Base-by-base conservation (phyloP, 2,888 invertebrate species). In the Tipula lateralis region DNA sequence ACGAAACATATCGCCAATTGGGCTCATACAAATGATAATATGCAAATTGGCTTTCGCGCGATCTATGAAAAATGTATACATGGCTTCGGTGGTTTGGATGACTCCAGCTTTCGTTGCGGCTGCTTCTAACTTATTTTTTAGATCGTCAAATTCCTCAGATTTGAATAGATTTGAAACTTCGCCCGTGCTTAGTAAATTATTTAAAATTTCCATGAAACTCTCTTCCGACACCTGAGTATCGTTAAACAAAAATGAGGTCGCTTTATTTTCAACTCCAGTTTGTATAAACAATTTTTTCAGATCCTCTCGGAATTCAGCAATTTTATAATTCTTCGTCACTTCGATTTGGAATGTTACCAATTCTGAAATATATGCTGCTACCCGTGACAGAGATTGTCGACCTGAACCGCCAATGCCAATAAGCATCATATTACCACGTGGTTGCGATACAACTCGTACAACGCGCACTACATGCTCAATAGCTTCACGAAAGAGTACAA, bases 161-260 rank as follows among this genome's bases (percentile, higher is more conserved):
- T 96, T 96, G 88, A 94, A 97, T n/a, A 97, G 91, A 90, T 96
- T 97, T 3, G 96, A 93, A 85, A 97, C 94, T 90, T 97, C 97
- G 0, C 97, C 97, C 86, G 95, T 95, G 88, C 96, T 96, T 85
- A 97, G 91, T 89, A 97, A 92, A 88, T 96, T 97, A 90, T 97
- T 97, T 85, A 97, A 93, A 87, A 97, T 95, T 91, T 97, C 97
- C 0, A 97, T 92, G 89, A 97, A 97, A 9, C 93, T 92, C 87
- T 96, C 96, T 86, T 96, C 96, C 0, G 93, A 94, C 29, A 97
- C 94, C 89, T 96, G 97, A 1, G 95, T 96, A 89, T 97, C 97
- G 88, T 94, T 94, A 91, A 97, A 96, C 85, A 97, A 92, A 90
- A 97, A 97, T 9, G 94, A 93, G 0, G 94, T 94, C 34, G 93